Conservation (phyloP, 1,140 invertebrate species). For the Artemia franciscana region DNA sequence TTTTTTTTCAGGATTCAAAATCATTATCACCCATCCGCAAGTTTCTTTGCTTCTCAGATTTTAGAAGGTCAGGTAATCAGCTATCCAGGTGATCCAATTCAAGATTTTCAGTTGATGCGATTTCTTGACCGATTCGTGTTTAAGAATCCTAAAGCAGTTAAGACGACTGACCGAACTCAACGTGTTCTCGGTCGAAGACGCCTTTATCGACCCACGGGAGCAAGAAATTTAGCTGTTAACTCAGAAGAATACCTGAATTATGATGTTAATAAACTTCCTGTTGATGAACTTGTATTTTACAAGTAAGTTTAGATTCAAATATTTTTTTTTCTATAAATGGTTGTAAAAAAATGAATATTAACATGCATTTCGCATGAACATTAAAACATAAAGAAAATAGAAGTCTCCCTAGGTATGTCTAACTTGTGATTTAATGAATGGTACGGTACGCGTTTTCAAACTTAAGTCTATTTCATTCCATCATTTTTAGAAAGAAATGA, state of each 20-base stretch:
- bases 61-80: conserved; percentile 43
- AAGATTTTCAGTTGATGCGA: conserved; percentile 65
- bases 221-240: conserved; percentile 34
- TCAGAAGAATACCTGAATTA: conserved; percentile 41
- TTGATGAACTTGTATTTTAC: conserved; percentile 58
- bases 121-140: conserved; percentile 88
- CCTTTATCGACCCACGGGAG: conserved; percentile 26
- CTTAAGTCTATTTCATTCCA: too few species aligned
- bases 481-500: too few species aligned
- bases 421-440: too few species aligned
- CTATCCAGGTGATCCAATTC: conserved; percentile 73
- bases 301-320: conserved; percentile 33
- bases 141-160: conserved; percentile 73
- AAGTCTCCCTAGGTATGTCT: too few species aligned
- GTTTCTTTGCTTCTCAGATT: conserved; percentile 63
- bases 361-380: too few species aligned
- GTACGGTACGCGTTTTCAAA: too few species aligned
- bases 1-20: conserved; percentile 42
- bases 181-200: conserved; percentile 12
- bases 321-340: too few species aligned
- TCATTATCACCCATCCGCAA: conserved; percentile 78
- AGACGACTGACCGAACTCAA: conserved; percentile 13
- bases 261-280: conserved; percentile 40
- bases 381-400: too few species aligned
- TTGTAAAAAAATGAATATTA: too few species aligned